phyloP scores from a whole-genome alignment of 2,113 vertebrate genomes.

The Odocoileus hemionus region DNA sequence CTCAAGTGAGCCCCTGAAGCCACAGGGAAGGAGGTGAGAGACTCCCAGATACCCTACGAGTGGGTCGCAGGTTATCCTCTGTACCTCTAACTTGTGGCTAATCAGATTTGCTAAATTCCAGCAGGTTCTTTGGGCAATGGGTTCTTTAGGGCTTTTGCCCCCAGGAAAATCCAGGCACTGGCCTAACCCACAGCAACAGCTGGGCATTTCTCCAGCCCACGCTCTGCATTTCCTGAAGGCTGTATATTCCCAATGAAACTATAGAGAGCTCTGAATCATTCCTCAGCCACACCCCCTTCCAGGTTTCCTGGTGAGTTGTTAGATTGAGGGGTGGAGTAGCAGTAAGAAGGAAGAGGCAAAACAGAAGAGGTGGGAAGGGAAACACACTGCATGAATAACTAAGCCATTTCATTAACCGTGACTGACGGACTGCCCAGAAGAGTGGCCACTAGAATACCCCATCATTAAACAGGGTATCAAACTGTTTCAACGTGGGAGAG shows the following conservation, averaged over 20 bases:
- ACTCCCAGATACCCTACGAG: background rate
- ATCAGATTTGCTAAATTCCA: background rate
- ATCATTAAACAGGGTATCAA: constrained; percentile 72
- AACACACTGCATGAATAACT: constrained; percentile 63
- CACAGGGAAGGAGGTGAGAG: background rate
- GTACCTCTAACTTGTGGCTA: background rate
- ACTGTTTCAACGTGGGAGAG: constrained; percentile 49
- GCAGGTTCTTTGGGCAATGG: background rate
- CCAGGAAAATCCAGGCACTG: background rate
- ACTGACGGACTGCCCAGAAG: constrained; percentile 69
- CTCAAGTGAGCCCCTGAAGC: background rate
- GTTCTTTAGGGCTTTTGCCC: background rate
- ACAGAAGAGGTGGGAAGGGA: constrained; percentile 48
- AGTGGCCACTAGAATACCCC: constrained; percentile 45
- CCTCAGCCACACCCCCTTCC: background rate
- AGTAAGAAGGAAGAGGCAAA: constrained; percentile 33
- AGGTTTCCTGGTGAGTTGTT: constrained; percentile 39
- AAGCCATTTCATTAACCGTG: constrained; percentile 56
- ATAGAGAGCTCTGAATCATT: constrained; percentile 37
- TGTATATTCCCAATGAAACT: background rate
- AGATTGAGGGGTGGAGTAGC: constrained; percentile 12
- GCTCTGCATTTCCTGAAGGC: background rate
- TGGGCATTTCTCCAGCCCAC: background rate
- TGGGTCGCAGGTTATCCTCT: background rate
- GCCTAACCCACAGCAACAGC: background rate